Evolutionary conservation across 1,140 invertebrate species (phyloP).

Genomic region (Bombus superbus): DNA sequence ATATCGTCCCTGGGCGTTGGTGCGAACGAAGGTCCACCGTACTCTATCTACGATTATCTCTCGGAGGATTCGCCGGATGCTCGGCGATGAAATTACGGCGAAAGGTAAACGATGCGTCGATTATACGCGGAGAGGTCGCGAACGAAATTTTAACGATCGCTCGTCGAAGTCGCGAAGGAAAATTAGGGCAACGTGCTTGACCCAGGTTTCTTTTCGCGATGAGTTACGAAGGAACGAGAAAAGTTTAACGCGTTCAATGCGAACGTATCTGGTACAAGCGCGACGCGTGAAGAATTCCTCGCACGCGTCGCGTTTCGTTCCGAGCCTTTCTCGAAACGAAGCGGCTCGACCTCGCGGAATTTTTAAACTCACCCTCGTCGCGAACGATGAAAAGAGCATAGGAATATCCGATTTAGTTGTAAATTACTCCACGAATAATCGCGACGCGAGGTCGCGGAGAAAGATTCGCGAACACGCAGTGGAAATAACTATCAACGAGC

Average conservation of each 20-base stretch:
- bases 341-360: neutral
- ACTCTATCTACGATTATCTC: too few species aligned
- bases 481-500: too few species aligned
- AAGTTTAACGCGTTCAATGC: constrained; percentile 2
- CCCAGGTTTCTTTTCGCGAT: constrained; percentile 22
- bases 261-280: neutral
- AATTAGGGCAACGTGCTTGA: constrained; percentile 30
- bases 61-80: neutral
- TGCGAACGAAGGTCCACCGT: neutral
- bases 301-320: neutral
- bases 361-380: neutral
- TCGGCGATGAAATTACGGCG: neutral
- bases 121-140: neutral
- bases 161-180: neutral
- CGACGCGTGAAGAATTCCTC: neutral
- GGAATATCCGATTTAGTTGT: too few species aligned
- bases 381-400: too few species aligned
- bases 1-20: neutral
- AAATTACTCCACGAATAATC: too few species aligned
- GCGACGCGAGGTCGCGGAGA: too few species aligned
- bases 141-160: constrained; percentile 27
- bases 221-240: neutral
- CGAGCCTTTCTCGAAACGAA: neutral
- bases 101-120: neutral
- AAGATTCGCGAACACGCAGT: too few species aligned